Evolutionary conservation across 2,888 invertebrate genomes (phyloP).

Genomic region (Sisyra nigra): DNA sequence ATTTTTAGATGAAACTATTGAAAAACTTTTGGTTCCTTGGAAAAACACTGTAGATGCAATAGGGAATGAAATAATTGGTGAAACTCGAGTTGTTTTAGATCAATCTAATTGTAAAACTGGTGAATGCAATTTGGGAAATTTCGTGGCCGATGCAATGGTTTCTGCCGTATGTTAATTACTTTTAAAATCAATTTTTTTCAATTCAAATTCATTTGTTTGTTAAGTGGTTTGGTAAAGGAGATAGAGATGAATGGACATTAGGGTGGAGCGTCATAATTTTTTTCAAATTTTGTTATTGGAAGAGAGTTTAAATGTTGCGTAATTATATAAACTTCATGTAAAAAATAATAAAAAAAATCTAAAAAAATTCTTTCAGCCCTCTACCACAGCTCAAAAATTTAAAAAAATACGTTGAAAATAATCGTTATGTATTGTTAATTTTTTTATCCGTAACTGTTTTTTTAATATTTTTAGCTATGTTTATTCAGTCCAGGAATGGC

Average conservation of each 20-base stretch:
- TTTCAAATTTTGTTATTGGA: too few relatives aligned
- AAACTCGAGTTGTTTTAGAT: slow-evolving; percentile 37
- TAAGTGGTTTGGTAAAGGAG: slow-evolving; percentile 32
- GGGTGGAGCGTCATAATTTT: slow-evolving; percentile 51
- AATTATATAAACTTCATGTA: too few relatives aligned
- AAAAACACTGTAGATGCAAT: slow-evolving; percentile 35
- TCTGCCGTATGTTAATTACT: slow-evolving; percentile 33
- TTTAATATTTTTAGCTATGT: too few relatives aligned
- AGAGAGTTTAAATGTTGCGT: slow-evolving; percentile 40
- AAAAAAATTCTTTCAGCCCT: too few relatives aligned
- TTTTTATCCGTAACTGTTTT: too few relatives aligned
- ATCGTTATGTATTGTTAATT: too few relatives aligned
- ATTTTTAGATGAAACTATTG: slow-evolving; percentile 41
- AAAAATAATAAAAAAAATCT: too few relatives aligned
- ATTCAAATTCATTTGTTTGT: slow-evolving; percentile 8
- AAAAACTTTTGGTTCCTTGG: slow-evolving; percentile 42
- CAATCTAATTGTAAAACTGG: slow-evolving; percentile 33
- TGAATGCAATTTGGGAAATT: slow-evolving; percentile 62
- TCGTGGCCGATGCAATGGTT: slow-evolving; percentile 55
- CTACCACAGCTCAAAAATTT: too few relatives aligned
- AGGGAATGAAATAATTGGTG: slow-evolving; percentile 39
- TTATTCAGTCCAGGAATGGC: too few relatives aligned
- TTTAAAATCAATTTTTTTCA: not conserved
- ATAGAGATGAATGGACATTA: slow-evolving; percentile 40
- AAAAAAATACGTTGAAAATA: too few relatives aligned